Conservation (phyloP, 2,888 invertebrate genomes). For the Emesis furor region DNA sequence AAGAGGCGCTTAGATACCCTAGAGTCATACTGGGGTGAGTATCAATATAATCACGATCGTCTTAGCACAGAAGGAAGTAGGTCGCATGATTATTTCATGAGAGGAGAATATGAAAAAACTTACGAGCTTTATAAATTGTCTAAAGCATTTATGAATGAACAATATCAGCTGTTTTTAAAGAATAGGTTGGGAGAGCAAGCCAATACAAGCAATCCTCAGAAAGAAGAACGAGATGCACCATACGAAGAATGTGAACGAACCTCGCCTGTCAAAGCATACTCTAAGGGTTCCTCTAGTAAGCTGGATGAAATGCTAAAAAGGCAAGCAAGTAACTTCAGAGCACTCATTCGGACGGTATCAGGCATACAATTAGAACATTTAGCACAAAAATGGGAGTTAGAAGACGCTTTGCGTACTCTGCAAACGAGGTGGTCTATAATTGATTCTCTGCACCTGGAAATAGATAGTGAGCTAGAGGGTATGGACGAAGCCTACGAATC, state of each 20-base stretch:
- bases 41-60: not conserved
- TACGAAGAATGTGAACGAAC: not conserved
- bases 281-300: not conserved
- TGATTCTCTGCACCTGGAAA: slow-evolving; percentile 58
- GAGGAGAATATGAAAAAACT: not conserved
- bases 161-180: not conserved
- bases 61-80: not conserved
- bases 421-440: slow-evolving; percentile 8
- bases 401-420: not conserved
- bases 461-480: slow-evolving; percentile 56
- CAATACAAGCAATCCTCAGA: not conserved
- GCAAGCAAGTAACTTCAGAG: slow-evolving; percentile 28
- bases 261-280: not conserved
- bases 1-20: no score
- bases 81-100: not conserved
- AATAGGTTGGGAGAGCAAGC: not conserved
- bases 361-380: slow-evolving; percentile 11
- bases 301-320: slow-evolving; percentile 23
- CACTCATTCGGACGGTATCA: not conserved
- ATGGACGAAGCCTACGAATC: slow-evolving; percentile 58
- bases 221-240: not conserved
- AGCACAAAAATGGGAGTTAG: slow-evolving; percentile 24
- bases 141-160: not conserved
- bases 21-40: not conserved
- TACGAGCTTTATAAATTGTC: not conserved